These are phyloP conservation scores for Phania funesta DNA, from an alignment of 2,888 invertebrate genomes.

Conservation along the genomic window DNA sequence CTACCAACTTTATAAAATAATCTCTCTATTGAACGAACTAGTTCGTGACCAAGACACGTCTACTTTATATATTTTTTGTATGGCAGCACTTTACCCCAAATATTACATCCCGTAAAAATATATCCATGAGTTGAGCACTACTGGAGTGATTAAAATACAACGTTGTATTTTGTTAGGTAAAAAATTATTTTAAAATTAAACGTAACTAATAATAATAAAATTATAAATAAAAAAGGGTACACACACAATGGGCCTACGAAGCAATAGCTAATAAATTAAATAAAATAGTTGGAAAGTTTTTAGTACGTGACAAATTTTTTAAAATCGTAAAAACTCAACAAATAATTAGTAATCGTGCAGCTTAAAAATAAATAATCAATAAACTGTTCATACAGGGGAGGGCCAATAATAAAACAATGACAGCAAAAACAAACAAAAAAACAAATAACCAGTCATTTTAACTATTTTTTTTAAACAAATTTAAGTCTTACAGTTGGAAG, in stretches of 20 bases:
- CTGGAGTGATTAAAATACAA: background rate
- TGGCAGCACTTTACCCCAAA: too few species aligned
- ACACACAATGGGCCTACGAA: background rate
- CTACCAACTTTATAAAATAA: too few species aligned
- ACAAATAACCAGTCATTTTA: too few species aligned
- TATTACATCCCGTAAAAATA: too few species aligned
- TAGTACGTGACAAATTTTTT: constrained; percentile 48
- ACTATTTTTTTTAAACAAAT: too few species aligned
- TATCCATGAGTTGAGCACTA: too few species aligned
- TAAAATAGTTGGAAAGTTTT: background rate
- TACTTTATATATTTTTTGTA: too few species aligned
- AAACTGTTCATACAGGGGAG: background rate
- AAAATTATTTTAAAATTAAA: background rate
- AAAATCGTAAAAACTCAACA: constrained; percentile 1
- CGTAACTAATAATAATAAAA: background rate
- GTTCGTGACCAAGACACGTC: too few species aligned
- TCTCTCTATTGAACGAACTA: too few species aligned
- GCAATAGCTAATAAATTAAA: constrained; percentile 1
- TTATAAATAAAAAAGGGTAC: background rate
- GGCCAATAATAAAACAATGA: background rate
- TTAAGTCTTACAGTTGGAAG: too few species aligned
- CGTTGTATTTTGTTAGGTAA: background rate
- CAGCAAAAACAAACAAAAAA: too few species aligned
- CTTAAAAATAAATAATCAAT: constrained; percentile 23
- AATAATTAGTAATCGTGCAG: constrained; percentile 39